Conservation (phyloP, 2,113 vertebrate genomes). For the Rhinopithecus roxellana region DNA sequence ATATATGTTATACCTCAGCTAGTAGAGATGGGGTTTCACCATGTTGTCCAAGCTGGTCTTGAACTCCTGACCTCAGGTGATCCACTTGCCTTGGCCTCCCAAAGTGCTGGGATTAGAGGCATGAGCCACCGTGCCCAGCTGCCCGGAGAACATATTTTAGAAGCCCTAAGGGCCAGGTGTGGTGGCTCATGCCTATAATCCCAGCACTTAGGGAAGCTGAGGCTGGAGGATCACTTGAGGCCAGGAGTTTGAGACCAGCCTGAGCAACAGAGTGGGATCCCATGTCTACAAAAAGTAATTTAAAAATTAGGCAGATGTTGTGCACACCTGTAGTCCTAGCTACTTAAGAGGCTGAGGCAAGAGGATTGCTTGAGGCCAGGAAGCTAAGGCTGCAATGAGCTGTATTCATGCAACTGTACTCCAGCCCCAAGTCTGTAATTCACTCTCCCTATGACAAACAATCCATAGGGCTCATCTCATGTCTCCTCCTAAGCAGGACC, state of each 20-base stretch:
- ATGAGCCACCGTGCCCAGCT: neutral
- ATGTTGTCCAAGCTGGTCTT: neutral
- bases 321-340: too few species aligned
- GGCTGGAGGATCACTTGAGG: neutral
- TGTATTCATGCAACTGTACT: too few species aligned
- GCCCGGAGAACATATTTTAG: too few species aligned
- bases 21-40: neutral
- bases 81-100: neutral
- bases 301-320: too few species aligned
- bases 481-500: neutral
- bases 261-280: neutral
- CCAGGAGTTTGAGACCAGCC: neutral
- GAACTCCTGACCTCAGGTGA: neutral
- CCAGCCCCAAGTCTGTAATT: neutral
- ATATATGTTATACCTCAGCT: neutral
- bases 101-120: neutral
- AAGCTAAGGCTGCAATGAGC: too few species aligned
- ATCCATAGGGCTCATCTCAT: neutral
- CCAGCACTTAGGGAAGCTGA: neutral
- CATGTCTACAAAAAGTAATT: neutral
- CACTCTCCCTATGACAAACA: neutral
- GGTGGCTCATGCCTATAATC: neutral
- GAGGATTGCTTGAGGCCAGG: too few species aligned
- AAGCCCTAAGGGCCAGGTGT: neutral
- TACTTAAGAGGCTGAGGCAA: too few species aligned